phyloP scores from a whole-genome alignment of 2,888 invertebrate genomes.

The Hyles lineata region DNA sequence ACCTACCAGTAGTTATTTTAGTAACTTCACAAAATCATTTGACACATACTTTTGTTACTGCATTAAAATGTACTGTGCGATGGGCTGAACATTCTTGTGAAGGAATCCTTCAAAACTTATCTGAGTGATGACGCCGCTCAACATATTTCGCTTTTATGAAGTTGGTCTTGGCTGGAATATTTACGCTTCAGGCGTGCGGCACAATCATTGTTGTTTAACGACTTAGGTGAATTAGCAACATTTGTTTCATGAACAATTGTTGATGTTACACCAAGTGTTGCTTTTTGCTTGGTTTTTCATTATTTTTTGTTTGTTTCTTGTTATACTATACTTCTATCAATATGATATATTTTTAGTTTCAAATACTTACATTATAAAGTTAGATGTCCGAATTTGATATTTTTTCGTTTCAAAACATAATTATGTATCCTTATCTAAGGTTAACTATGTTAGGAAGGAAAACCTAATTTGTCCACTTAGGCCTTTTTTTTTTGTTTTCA shows the following conservation, averaged over 20 bases:
- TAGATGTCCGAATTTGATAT: too few species aligned
- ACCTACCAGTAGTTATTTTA: too few species aligned
- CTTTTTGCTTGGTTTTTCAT: neutral
- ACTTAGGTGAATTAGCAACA: slow-evolving; percentile 45
- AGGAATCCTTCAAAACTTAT: slow-evolving; percentile 54
- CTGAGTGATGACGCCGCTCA: slow-evolving; percentile 60
- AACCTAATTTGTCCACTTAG: too few species aligned
- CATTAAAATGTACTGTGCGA: neutral
- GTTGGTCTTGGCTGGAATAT: slow-evolving; percentile 50
- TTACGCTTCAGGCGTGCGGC: slow-evolving; percentile 44
- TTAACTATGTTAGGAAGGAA: too few species aligned
- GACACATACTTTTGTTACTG: neutral
- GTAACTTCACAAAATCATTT: neutral
- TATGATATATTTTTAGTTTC: too few species aligned
- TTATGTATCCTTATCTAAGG: too few species aligned
- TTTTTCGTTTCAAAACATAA: too few species aligned
- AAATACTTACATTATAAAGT: too few species aligned
- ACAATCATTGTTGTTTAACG: slow-evolving; percentile 54
- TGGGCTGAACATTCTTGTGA: slow-evolving; percentile 42
- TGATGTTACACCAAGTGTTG: slow-evolving; percentile 24
- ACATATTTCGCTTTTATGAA: slow-evolving; percentile 64
- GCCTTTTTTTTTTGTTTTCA: too few species aligned
- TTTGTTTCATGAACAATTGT: neutral
- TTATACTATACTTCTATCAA: too few species aligned
- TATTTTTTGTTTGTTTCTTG: neutral